Base-by-base conservation (phyloP, 2,888 invertebrate genomes). In the Trichacis sp. region DNA sequence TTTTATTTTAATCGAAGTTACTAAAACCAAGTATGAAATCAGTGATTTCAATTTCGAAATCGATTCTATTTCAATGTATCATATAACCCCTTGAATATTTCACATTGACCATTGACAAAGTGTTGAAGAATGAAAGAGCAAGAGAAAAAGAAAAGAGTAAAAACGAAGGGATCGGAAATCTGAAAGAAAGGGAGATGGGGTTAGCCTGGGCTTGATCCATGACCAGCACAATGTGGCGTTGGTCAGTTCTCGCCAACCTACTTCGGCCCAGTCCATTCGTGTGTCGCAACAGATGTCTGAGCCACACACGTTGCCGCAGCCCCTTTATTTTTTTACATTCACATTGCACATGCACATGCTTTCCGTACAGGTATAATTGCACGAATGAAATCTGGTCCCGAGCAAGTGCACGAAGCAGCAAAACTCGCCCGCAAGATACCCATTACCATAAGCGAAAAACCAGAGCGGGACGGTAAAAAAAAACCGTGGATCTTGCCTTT, bases 161-260 rank as follows among this genome's bases (percentile, higher is more conserved):
- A 36, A 52, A 59, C 20, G 19, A 38, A 53, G 48, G 54, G 62
- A 60, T 30, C 36, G 48, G 48, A 59, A 57, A 42, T 11, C 12
- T 45, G 56, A 48, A 33, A 68, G 64, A 65, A 60, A 61, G 69
- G 61, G 51, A 63, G 65, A 68, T 58, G 64, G 50, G 67, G 56
- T 54, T 55, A 51, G 48, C 55, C 42, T 46, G 61, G 71, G 71
- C 66, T 68, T 50, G 24, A 58, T 68, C 77, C 82, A 78, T 82
- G 83, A 83, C 82, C 82, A 82, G 75, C 81, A 70, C 81, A 82
- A 83, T 73, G 71, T 77, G 75, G 72, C 73, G 76, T 71, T 81
- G 83, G 81, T 81, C 78, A 81, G 81, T 80, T 58, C 69, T 56
- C 71, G 52, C 45, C 49, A 66, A 56, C 51, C 54, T 57, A 46